Evolutionary conservation across 1,140 invertebrate genomes (phyloP), one percentile per base, ranked within the genome.

Genomic region (Ceratina calcarata): DNA sequence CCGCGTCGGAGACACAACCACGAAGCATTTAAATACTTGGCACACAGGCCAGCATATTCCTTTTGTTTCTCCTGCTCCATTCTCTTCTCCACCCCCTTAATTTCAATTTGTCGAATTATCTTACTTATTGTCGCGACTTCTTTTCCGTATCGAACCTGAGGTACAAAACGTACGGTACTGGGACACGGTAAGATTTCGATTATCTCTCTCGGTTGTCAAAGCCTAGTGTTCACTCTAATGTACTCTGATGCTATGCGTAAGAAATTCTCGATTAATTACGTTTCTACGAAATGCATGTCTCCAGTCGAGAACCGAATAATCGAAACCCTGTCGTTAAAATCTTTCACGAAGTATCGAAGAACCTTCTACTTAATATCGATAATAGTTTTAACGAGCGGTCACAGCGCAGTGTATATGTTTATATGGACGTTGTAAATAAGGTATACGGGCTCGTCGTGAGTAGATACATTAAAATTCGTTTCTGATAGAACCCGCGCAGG

Each of bases 391-490:
- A 57, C 24, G 22, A 85, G 81, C 83, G 71, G 18, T 86, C 27
- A 32, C 80, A 79, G 61, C 66, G 85, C 85, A 80, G 60, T 87
- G 82, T 87, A 81, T 82, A 87, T 87, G 85, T 87, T 86, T 87
- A 83, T 86, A 85, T 87, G 62, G 69, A 86, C 71, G 81, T 79
- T 87, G 84, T 87, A 87, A 86, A 87, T 86, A 87, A 86, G 81
- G 78, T 86, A 79, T 79, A 87, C 67, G 78, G 78, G 75, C 84
- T 78, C 85, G 70, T 86, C 78, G 78, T 86, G 77, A 86, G 58
- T 84, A 81, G 71, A 86, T 77, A 55, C 76, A 78, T n/a, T 18
- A 55, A 78, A 72, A 49, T 61, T 73, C 67, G 74, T 86, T 81
- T 64, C 55, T 4, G 67, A 83, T 81, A 62, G 66, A 68, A 86